A percentile compares a stretch with the other conserved stretches of the same genome.
Evolutionary conservation across 2,888 invertebrate genomes (phyloP).

Genomic region (Chorisops tibialis): DNA sequence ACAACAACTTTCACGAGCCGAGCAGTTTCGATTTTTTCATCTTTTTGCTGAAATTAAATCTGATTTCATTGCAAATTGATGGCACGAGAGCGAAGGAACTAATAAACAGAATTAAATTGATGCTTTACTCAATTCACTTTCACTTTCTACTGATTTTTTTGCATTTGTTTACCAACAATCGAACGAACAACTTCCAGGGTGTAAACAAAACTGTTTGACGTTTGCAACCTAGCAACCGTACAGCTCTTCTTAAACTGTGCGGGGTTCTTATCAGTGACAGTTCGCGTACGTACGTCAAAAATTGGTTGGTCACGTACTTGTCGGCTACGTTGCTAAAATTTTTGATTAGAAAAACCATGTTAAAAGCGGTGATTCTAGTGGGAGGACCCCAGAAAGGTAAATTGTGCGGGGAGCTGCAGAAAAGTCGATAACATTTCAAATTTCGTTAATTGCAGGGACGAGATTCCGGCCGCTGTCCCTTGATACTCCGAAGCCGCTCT

Average conservation of each 20-base stretch:
- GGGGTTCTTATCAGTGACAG: not conserved
- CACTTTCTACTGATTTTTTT: not conserved
- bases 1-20: not conserved
- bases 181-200: conserved; percentile 10
- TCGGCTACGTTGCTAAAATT: conserved; percentile 4
- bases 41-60: not conserved
- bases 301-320: conserved; percentile 13
- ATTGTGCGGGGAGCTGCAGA: not conserved
- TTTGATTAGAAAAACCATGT: conserved; percentile 52
- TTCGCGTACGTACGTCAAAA: conserved; percentile 10
- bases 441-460: conserved; percentile 67
- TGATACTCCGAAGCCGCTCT: conserved; percentile 96
- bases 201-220: conserved; percentile 31
- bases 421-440: not conserved
- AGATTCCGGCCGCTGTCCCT: conserved; percentile 94
- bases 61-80: not conserved
- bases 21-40: not conserved
- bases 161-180: conserved; percentile 28
- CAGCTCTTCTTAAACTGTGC: conserved; percentile 6
- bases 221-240: conserved; percentile 12
- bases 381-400: conserved; percentile 93
- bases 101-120: not conserved
- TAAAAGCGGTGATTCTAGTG: conserved; percentile 86
- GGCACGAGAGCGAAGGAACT: not conserved
- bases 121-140: not conserved